Conservation (phyloP, 2,797 vertebrate species). For the Paratrypauchen microcephalus region DNA sequence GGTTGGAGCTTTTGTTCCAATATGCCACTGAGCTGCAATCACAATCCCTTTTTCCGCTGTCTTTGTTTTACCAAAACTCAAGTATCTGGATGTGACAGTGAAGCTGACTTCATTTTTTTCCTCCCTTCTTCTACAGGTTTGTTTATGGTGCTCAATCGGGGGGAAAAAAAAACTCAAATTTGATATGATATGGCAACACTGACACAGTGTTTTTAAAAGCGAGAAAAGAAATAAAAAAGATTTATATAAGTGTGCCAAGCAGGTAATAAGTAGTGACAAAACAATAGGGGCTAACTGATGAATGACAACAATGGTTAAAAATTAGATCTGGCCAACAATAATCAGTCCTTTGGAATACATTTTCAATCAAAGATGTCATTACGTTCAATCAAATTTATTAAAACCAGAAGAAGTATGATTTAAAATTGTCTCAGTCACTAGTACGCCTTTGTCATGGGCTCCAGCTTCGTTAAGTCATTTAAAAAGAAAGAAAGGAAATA, state of each 20-base stretch:
- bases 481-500: constrained; percentile 81
- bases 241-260: constrained; percentile 29
- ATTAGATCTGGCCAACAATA: constrained; percentile 62
- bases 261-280: constrained; percentile 33
- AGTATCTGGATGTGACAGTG: constrained; percentile 80
- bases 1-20: constrained; percentile 77
- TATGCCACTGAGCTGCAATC: constrained; percentile 77
- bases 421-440: constrained; percentile 68
- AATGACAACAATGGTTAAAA: constrained; percentile 54
- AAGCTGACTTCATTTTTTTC: constrained; percentile 67
- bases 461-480: constrained; percentile 65
- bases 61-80: constrained; percentile 76
- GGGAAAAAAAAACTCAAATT: constrained; percentile 78
- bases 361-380: constrained; percentile 68
- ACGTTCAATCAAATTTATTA: constrained; percentile 76
- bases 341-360: constrained; percentile 65
- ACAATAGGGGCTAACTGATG: constrained; percentile 37
- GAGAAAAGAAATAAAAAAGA: constrained; percentile 44
- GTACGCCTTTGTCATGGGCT: constrained; percentile 70
- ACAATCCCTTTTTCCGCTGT: constrained; percentile 75
- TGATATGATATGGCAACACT: constrained; percentile 79
- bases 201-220: constrained; percentile 67
- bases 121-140: constrained; percentile 58
- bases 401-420: constrained; percentile 69
- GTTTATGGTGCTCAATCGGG: constrained; percentile 83